A percentile compares a stretch with the other conserved stretches of the same genome.
Evolutionary conservation across 2,888 invertebrate species (phyloP).

Genomic region (Tiliacea aurago): DNA sequence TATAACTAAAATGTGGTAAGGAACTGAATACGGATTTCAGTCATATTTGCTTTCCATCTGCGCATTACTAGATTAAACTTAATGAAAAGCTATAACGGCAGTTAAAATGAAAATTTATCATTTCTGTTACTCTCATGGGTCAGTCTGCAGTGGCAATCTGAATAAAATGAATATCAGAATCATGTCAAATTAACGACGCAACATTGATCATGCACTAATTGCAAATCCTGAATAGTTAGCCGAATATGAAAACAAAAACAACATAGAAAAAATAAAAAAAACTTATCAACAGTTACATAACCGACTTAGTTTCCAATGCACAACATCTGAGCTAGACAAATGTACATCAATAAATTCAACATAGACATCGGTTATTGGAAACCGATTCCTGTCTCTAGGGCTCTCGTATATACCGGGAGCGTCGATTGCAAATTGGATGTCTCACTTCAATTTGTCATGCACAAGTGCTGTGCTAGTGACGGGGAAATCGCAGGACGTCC

Average conservation of each 20-base stretch:
- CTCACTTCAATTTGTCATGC: constrained; percentile 67
- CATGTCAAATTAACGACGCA: background rate
- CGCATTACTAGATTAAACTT: background rate
- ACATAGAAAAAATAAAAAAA: constrained; percentile 6
- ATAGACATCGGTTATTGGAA: constrained; percentile 57
- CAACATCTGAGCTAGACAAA: constrained; percentile 34
- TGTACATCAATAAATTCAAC: constrained; percentile 46
- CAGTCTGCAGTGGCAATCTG: no score
- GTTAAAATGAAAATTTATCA: background rate
- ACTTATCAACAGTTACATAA: constrained; percentile 14
- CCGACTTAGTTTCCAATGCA: constrained; percentile 19
- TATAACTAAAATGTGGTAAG: constrained; percentile 1
- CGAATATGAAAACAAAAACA: background rate
- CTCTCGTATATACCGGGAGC: constrained; percentile 40
- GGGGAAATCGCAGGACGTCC: constrained; percentile 58
- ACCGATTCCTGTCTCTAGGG: constrained; percentile 55
- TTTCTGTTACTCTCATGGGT: background rate
- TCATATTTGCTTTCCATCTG: background rate
- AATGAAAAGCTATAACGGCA: background rate
- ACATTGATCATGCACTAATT: background rate
- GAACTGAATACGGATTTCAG: background rate
- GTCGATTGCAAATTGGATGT: constrained; percentile 68
- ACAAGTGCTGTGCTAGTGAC: constrained; percentile 53
- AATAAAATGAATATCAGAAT: background rate
- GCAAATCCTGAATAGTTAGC: background rate